Evolutionary conservation across 37 sponge, comb jelly and placozoan species (phyloP).

Genomic region (Corticium candelabrum): DNA sequence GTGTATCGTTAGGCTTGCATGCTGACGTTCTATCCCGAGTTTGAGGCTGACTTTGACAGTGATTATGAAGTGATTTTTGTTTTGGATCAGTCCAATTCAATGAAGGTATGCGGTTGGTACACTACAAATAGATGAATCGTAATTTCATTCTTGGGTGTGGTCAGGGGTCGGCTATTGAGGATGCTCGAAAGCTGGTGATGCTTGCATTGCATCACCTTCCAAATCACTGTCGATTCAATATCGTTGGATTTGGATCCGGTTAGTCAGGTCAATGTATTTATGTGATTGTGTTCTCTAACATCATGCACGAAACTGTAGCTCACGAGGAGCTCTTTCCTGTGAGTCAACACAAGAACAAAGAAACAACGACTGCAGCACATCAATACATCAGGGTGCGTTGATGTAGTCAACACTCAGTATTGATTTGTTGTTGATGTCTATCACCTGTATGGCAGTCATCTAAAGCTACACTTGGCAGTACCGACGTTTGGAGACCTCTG

Average conservation of each 20-base stretch:
- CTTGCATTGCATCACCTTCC: background rate
- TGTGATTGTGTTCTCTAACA: background rate
- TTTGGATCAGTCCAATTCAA: conserved; percentile 84
- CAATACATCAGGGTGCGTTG: conserved; percentile 50
- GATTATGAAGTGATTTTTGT: conserved; percentile 69
- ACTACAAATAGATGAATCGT: too few species aligned
- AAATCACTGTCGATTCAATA: background rate
- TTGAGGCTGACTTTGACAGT: conserved; percentile 53
- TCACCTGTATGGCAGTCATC: too few species aligned
- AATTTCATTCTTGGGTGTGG: background rate
- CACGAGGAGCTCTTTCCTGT: conserved; percentile 64
- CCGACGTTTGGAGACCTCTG: conserved; percentile 68
- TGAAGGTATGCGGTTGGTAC: too few species aligned
- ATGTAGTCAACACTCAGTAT: conserved; percentile 5
- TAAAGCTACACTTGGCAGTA: conserved; percentile 38
- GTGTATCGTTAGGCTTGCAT: conserved; percentile 98
- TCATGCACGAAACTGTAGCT: background rate
- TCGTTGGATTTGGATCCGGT: background rate
- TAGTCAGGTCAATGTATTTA: background rate
- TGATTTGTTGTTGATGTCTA: too few species aligned
- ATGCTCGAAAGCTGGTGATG: background rate
- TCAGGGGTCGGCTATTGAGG: background rate
- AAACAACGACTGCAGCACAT: conserved; percentile 46
- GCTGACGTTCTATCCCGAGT: conserved; percentile 98
- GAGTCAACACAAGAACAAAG: conserved; percentile 60